Percentiles rank a stretch among this genome's conserved stretches.
Evolutionary conservation across 2,888 invertebrate species (phyloP).

Genomic region (Cephus sareptanus): DNA sequence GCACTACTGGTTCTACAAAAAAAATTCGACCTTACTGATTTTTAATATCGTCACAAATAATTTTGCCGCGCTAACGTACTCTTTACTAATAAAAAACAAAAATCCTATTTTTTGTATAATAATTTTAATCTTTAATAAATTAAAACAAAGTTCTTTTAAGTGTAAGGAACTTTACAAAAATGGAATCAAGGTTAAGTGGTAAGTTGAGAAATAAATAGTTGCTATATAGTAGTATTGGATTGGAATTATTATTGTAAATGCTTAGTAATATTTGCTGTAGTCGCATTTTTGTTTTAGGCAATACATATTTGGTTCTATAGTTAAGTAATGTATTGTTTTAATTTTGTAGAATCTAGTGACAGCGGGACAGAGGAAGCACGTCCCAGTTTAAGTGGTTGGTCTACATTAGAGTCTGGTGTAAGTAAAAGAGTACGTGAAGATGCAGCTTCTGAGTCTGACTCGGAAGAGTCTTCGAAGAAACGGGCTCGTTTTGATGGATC

Average conservation of each 20-base stretch:
- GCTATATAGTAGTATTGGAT: not conserved
- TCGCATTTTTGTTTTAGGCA: not conserved
- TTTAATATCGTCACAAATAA: not conserved
- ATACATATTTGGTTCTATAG: not conserved
- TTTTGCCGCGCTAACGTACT: not conserved
- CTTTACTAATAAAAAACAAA: not conserved
- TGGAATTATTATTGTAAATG: not conserved
- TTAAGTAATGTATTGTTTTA: not conserved
- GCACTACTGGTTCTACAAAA: not conserved
- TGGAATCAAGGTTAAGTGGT: constrained; percentile 5
- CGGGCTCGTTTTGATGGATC: not conserved
- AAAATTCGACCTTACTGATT: not conserved
- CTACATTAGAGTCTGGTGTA: not conserved
- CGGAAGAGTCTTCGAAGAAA: not conserved
- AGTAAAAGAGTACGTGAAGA: not conserved
- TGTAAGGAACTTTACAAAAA: not conserved
- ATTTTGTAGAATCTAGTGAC: constrained; percentile 3
- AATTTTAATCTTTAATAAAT: not conserved
- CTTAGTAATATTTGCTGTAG: not conserved
- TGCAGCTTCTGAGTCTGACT: not conserved
- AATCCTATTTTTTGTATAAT: not conserved
- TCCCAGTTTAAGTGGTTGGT: not conserved
- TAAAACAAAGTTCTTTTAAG: not conserved
- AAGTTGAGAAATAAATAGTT: not conserved
- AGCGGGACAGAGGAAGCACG: not conserved